phyloP scores from a whole-genome alignment of 2,888 invertebrate genomes.

The Mimumesa dahlbomi region DNA sequence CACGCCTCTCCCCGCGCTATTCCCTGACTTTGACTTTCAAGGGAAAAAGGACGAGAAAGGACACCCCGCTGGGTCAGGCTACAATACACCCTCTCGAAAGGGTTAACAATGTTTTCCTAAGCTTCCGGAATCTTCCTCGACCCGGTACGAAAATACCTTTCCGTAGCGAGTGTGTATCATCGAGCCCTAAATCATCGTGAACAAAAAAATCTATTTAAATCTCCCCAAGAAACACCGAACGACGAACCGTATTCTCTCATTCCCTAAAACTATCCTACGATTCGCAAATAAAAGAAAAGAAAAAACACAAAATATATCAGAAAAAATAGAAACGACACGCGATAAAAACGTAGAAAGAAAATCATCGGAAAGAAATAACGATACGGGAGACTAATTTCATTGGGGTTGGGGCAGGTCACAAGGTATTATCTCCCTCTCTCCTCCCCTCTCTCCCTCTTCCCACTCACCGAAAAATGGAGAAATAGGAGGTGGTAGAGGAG shows the following conservation, averaged over 20 bases:
- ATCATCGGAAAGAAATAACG: conserved; percentile 9
- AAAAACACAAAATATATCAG: not conserved
- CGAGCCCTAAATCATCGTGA: not conserved
- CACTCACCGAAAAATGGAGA: not conserved
- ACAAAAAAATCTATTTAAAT: not conserved
- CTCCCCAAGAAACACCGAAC: not conserved
- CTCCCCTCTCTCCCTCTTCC: not conserved
- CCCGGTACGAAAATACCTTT: not conserved
- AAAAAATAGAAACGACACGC: too few species aligned
- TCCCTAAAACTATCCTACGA: too few species aligned
- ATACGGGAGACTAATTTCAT: conserved; percentile 65
- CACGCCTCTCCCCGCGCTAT: conserved; percentile 22
- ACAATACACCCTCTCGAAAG: conserved; percentile 15
- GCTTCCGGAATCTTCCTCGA: not conserved
- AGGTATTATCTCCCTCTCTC: conserved; percentile 52
- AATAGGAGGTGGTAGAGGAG: not conserved
- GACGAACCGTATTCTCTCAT: too few species aligned
- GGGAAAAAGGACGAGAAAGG: conserved; percentile 6
- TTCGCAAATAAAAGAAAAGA: too few species aligned
- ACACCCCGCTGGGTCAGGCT: not conserved
- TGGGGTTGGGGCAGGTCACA: conserved; percentile 76
- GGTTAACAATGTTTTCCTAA: conserved; percentile 31
- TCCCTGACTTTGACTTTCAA: not conserved
- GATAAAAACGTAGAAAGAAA: not conserved
- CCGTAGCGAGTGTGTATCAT: not conserved